Evolutionary conservation across 2,888 invertebrate species (phyloP).

Genomic region (Electrophaes corylata): DNA sequence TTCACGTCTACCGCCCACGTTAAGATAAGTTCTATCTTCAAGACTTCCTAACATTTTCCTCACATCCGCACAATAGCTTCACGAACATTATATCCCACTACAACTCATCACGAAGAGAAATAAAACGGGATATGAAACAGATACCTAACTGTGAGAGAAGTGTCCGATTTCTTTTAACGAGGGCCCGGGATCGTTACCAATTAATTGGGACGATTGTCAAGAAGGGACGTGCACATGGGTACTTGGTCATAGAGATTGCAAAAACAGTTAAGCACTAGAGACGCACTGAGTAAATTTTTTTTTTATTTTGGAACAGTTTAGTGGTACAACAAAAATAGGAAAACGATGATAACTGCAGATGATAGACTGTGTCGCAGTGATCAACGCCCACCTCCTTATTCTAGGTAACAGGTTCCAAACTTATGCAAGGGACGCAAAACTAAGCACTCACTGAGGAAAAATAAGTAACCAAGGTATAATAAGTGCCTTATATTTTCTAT

Average conservation of each 20-base stretch:
- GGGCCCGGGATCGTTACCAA: constrained; percentile 47
- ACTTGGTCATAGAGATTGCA: constrained; percentile 18
- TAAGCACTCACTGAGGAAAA: no score
- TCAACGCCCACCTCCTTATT: no score
- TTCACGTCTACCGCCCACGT: no score
- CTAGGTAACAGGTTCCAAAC: no score
- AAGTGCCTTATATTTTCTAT: no score
- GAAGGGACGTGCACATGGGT: constrained; percentile 30
- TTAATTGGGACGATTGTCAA: constrained; percentile 53
- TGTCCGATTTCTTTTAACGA: constrained; percentile 48
- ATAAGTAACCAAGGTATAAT: no score
- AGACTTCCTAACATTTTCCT: background rate
- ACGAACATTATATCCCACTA: constrained; percentile 4
- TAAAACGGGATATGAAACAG: constrained; percentile 31
- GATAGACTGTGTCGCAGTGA: no score
- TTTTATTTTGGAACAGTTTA: no score
- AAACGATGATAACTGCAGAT: no score
- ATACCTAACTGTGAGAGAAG: constrained; percentile 35
- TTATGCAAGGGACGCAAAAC: no score
- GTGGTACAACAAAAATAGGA: no score
- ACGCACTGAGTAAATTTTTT: background rate
- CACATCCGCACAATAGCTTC: background rate
- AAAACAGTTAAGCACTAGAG: background rate
- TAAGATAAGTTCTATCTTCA: no score
- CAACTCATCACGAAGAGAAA: constrained; percentile 20